Base-by-base conservation (phyloP, 2,113 vertebrate species). In the Microcebus ravelobensis region DNA sequence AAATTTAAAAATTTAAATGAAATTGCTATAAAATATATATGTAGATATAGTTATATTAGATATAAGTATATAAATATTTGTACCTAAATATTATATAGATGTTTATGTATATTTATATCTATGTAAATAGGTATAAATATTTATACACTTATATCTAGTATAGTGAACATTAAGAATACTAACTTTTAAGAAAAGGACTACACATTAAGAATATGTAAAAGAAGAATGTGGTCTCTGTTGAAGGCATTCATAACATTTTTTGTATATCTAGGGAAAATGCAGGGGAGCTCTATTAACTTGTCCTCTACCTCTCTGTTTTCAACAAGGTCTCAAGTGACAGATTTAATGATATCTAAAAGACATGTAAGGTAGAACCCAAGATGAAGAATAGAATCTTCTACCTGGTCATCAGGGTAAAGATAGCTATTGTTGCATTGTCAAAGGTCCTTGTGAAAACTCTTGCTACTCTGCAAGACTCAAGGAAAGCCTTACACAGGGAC, bases 281-380 rank as follows among this genome's bases (percentile, higher is more conserved):
- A 76, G 65, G 63, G 12, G 27, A 70, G 13, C 55, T 61, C 57
- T 76, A 42, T 39, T 23, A 55, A 52, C 50, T 71, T 1, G 48
- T 68, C 39, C 42, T 82, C 57, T 73, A 77, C 4, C 63, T 65
- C 21, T 48, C 45, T 67, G 57, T 50, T 39, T 48, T 80, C 17
- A 34, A 68, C 29, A 63, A 55, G 42, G 50, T 31, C n/a, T 93
- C 61, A 84, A 8, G 27, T 63, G 42, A 73, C 18, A 89, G 63
- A 71, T 84, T 84, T 61, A 93, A 96, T 61, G 27, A 89, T 29
- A 21, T 70, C 79, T 88, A 27, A 77, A 81, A 84, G 52, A 95
- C 70, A 83, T 15, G n/a, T 6, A 65, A 14, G 31, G 42, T 21
- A 80, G 4, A 85, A 48, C 42, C 68, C 8, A 93, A 76, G 29